phyloP scores from a whole-genome alignment of 2,888 invertebrate genomes.

The Nomada ruficornis region DNA sequence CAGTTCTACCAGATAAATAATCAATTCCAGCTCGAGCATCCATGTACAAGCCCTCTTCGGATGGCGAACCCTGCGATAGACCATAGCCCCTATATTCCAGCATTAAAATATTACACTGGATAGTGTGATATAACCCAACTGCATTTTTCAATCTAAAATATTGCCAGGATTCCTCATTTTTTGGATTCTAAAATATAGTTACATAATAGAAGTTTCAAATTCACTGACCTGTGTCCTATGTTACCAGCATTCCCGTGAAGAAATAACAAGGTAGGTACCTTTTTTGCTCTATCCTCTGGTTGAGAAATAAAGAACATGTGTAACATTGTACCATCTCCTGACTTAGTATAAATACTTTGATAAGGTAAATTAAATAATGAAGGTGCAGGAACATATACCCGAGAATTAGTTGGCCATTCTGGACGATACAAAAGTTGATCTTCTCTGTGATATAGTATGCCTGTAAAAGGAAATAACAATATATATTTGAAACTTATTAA shows the following conservation, averaged over 20 bases:
- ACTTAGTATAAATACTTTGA: constrained; percentile 92
- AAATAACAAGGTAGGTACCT: constrained; percentile 93
- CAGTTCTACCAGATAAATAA: constrained; percentile 91
- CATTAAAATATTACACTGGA: constrained; percentile 94
- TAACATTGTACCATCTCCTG: constrained; percentile 90
- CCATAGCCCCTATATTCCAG: constrained; percentile 99
- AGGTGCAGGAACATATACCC: constrained; percentile 94
- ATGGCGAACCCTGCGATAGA: constrained; percentile 94
- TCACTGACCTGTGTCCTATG: constrained; percentile 93
- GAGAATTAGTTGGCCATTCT: constrained; percentile 94
- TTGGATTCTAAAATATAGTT: background rate
- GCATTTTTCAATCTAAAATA: constrained; percentile 91
- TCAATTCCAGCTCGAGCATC: constrained; percentile 96
- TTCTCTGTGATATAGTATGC: constrained; percentile 93
- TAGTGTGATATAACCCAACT: constrained; percentile 92
- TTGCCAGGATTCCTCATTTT: background rate
- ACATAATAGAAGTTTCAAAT: background rate
- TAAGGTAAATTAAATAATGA: constrained; percentile 94
- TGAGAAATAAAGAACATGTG: constrained; percentile 94
- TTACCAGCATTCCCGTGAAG: constrained; percentile 99
- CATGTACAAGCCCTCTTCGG: constrained; percentile 93
- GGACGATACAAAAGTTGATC: constrained; percentile 95
- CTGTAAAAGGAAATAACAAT: constrained; percentile 84
- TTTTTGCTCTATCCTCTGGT: constrained; percentile 87
- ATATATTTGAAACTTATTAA: background rate